Conservation (phyloP, 2,113 vertebrate species). For the Campylomormyrus tamandua region DNA sequence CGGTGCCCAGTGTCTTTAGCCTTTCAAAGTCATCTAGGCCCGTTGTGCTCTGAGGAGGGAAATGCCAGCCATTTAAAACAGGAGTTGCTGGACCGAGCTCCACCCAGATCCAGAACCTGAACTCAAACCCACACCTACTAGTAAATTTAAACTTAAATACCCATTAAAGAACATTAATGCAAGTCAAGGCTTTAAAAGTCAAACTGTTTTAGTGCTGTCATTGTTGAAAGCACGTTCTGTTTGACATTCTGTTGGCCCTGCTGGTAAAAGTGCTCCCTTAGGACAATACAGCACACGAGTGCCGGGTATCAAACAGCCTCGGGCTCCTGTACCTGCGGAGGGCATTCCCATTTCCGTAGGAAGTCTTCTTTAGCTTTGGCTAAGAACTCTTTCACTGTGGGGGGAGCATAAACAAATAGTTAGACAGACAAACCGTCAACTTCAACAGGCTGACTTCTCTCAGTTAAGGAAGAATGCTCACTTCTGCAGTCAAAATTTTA, state of each 20-base stretch:
- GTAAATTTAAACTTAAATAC: not conserved
- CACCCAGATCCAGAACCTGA: not conserved
- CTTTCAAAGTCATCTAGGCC: conserved; percentile 96
- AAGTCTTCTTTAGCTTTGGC: conserved; percentile 99
- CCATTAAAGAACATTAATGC: not conserved
- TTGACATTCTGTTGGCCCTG: not conserved
- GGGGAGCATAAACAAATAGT: conserved; percentile 4
- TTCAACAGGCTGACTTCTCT: not conserved
- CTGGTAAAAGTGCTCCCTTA: not conserved
- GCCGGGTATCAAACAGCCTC: not conserved
- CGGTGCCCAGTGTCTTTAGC: conserved; percentile 94
- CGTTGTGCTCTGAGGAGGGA: conserved; percentile 74
- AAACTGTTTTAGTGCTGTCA: not conserved
- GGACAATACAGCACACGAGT: not conserved
- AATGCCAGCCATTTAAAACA: not conserved
- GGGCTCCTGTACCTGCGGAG: conserved; percentile 75
- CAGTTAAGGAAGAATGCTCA: not conserved
- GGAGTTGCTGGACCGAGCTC: not conserved
- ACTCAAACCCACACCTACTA: not conserved
- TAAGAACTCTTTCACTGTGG: conserved; percentile 98
- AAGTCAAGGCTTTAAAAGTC: not conserved
- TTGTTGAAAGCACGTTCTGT: not conserved
- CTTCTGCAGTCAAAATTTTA: not conserved
- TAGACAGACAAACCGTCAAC: not conserved
- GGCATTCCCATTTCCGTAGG: conserved; percentile 97